A percentile compares a stretch with the other conserved stretches of the same genome.
phyloP scores from a whole-genome alignment of 1,140 invertebrate genomes.

The Melanaphis sacchari region DNA sequence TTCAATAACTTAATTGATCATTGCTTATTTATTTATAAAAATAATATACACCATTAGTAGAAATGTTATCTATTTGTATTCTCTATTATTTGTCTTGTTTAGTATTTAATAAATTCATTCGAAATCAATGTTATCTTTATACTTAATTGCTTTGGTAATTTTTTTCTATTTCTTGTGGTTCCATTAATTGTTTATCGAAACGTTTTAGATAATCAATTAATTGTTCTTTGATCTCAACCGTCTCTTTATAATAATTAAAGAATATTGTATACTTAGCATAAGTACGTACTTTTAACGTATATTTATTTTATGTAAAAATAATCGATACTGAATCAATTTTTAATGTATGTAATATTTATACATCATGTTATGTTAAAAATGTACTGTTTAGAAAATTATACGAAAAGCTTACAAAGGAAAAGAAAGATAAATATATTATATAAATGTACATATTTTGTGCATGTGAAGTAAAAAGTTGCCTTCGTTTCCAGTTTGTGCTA shows the following conservation, averaged over 20 bases:
- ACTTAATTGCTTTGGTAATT: neutral
- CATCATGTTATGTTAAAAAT: neutral
- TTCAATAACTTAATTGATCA: neutral
- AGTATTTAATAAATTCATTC: neutral
- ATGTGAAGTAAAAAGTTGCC: neutral
- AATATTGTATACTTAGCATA: neutral
- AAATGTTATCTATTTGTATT: neutral
- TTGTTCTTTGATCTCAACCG: neutral
- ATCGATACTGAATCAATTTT: neutral
- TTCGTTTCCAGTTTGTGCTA: neutral
- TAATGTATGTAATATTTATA: neutral
- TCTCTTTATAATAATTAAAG: neutral
- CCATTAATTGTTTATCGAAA: neutral
- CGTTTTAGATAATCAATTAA: neutral
- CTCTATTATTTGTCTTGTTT: neutral
- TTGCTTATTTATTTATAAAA: neutral
- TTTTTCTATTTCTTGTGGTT: neutral
- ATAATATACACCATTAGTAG: neutral
- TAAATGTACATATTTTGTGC: neutral
- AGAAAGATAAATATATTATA: neutral
- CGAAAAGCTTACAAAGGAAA: neutral
- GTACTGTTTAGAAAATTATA: neutral
- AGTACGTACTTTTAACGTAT: neutral
- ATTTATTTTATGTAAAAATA: neutral
- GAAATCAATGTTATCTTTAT: neutral